A percentile compares a stretch with the other conserved stretches of the same genome.
Conservation (phyloP, 2,888 invertebrate genomes). For the Cataglyphis altisquamis region DNA sequence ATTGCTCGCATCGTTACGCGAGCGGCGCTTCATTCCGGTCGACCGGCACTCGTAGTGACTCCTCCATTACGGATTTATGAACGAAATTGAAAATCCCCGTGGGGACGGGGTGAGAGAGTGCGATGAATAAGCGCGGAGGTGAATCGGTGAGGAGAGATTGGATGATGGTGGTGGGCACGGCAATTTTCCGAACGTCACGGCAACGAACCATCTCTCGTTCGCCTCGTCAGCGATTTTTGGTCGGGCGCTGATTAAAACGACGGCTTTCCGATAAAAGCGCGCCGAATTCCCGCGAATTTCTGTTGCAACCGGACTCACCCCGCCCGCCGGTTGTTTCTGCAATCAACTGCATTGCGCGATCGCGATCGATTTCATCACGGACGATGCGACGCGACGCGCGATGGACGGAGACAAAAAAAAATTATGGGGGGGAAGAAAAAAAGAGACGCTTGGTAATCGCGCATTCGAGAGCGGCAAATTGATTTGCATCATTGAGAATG, state of each 20-base stretch:
- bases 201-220: conserved; percentile 66
- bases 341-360: conserved; percentile 74
- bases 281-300: conserved; percentile 72
- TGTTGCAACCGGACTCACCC: conserved; percentile 62
- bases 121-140: background rate
- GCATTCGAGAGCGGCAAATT: conserved; percentile 40
- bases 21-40: conserved; percentile 68
- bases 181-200: conserved; percentile 73
- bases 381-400: conserved; percentile 17
- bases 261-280: conserved; percentile 75
- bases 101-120: conserved; percentile 4
- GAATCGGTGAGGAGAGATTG: conserved; percentile 16
- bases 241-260: conserved; percentile 71
- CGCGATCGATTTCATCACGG: conserved; percentile 53
- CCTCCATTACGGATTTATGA: conserved; percentile 76
- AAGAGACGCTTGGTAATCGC: conserved; percentile 54
- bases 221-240: conserved; percentile 75
- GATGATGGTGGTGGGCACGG: conserved; percentile 54
- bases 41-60: conserved; percentile 68
- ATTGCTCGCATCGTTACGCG: conserved; percentile 68
- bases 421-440: conserved; percentile 27
- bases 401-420: background rate
- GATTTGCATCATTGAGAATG: conserved; percentile 54
- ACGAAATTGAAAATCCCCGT: conserved; percentile 76
- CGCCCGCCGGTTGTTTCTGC: conserved; percentile 68